Conservation (phyloP, 2,113 vertebrate genomes). For the Calyptomena viridis region DNA sequence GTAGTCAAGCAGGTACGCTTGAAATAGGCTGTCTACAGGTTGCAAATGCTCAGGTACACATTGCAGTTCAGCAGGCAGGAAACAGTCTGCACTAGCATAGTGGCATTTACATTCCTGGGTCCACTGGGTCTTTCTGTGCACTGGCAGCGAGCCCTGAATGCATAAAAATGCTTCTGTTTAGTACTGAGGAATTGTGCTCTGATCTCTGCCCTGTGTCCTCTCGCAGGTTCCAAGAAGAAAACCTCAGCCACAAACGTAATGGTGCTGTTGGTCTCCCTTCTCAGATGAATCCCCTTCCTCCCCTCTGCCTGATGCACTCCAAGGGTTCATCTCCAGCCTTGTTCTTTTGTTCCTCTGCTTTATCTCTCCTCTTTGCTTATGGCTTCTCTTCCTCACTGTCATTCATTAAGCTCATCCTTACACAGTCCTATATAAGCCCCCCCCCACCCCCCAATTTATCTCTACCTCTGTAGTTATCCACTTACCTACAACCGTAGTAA, state of each 20-base stretch:
- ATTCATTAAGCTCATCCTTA: not conserved
- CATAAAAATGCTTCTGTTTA: not conserved
- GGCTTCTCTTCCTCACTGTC: not conserved
- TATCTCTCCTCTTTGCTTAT: not conserved
- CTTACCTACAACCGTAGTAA: not conserved
- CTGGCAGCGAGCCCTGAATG: not conserved
- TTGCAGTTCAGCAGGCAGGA: not conserved
- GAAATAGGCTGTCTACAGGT: not conserved
- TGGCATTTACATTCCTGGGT: slow-evolving; percentile 2
- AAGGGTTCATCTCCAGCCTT: not conserved
- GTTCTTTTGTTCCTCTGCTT: not conserved
- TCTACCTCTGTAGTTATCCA: not conserved
- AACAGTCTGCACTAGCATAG: not conserved
- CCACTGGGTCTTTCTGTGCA: not conserved
- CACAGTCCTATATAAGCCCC: not conserved
- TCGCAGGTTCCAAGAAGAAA: not conserved
- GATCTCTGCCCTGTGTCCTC: not conserved
- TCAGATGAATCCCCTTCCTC: not conserved
- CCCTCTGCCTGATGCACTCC: not conserved
- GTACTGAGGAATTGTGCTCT: not conserved
- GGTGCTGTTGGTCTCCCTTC: not conserved
- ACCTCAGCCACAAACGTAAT: not conserved
- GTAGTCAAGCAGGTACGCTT: not conserved
- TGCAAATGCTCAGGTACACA: not conserved
- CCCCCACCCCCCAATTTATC: too few species aligned